Percentiles rank a stretch among this genome's conserved stretches.
These are phyloP conservation scores for Plutomurus gul DNA, from an alignment of 1,140 invertebrate species.

Conservation along the genomic window DNA sequence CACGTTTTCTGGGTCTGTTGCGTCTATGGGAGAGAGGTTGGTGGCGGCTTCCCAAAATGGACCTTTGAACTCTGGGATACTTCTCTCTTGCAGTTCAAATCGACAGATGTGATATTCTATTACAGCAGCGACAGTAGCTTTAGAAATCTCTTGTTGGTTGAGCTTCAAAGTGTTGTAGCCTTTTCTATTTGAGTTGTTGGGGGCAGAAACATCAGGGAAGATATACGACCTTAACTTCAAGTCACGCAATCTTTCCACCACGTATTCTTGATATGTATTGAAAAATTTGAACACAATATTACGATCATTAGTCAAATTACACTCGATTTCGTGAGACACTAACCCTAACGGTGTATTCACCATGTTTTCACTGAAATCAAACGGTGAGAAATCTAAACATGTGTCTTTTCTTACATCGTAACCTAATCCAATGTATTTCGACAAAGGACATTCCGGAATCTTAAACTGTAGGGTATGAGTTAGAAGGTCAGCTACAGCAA, in stretches of 20 bases:
- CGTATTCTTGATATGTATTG: slow-evolving; percentile 25
- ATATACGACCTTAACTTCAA: slow-evolving; percentile 10
- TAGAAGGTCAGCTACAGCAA: slow-evolving; percentile 30
- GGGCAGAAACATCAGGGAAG: background rate
- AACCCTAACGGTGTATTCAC: slow-evolving; percentile 8
- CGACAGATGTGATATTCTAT: slow-evolving; percentile 37
- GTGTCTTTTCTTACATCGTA: slow-evolving; percentile 29
- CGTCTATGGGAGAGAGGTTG: background rate
- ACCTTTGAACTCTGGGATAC: slow-evolving; percentile 1
- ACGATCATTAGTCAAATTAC: slow-evolving; percentile 30
- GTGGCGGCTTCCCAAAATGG: slow-evolving; percentile 30
- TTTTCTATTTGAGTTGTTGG: background rate
- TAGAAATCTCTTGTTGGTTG: slow-evolving; percentile 16
- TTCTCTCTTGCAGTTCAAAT: background rate
- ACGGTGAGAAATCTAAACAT: slow-evolving; percentile 8
- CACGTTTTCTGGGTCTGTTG: background rate
- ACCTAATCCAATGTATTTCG: slow-evolving; percentile 32
- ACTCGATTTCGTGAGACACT: slow-evolving; percentile 37
- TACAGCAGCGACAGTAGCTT: background rate
- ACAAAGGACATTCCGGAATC: slow-evolving; percentile 4
- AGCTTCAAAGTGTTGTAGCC: slow-evolving; percentile 33
- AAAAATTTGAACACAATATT: slow-evolving; percentile 41
- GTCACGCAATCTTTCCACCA: slow-evolving; percentile 33
- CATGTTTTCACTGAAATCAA: background rate
- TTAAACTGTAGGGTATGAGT: slow-evolving; percentile 35